A percentile compares a stretch with the other conserved stretches of the same genome.
phyloP scores from a whole-genome alignment of 2,888 invertebrate genomes.

The Cryptocephalus moraei region DNA sequence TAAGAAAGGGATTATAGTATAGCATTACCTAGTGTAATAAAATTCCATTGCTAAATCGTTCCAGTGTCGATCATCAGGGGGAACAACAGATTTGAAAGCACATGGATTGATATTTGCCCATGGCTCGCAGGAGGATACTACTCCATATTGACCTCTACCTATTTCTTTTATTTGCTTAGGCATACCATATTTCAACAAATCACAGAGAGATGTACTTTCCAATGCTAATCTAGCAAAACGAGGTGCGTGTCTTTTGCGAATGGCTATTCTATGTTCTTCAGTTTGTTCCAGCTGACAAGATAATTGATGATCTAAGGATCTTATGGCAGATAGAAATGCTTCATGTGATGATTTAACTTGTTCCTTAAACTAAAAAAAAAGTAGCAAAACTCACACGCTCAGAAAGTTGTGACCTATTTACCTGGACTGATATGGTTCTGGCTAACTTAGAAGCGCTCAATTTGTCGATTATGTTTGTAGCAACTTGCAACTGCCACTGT shows the following conservation, averaged over 20 bases:
- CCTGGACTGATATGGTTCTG: constrained; percentile 55
- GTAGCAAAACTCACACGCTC: background rate
- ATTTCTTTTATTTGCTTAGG: constrained; percentile 57
- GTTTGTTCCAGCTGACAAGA: constrained; percentile 65
- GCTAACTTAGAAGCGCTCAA: constrained; percentile 62
- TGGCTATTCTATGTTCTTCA: constrained; percentile 66
- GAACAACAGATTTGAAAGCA: constrained; percentile 80
- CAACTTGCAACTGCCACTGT: constrained; percentile 64
- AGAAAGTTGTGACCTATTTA: constrained; percentile 15
- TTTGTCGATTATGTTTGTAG: constrained; percentile 57
- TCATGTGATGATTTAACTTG: constrained; percentile 68
- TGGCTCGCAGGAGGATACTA: constrained; percentile 69
- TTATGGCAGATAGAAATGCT: constrained; percentile 61
- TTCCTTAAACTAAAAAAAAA: constrained; percentile 54
- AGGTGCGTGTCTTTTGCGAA: constrained; percentile 71
- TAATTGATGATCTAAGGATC: constrained; percentile 59
- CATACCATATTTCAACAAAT: constrained; percentile 63
- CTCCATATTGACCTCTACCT: constrained; percentile 80
- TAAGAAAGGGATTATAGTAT: background rate
- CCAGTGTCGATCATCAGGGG: constrained; percentile 82
- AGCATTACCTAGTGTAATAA: constrained; percentile 66
- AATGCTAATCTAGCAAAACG: constrained; percentile 69
- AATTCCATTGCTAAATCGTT: constrained; percentile 86
- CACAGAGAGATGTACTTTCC: constrained; percentile 75
- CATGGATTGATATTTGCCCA: constrained; percentile 68